phyloP scores from a whole-genome alignment of 2,888 invertebrate species.

The Trissonchulus latispiculum region DNA sequence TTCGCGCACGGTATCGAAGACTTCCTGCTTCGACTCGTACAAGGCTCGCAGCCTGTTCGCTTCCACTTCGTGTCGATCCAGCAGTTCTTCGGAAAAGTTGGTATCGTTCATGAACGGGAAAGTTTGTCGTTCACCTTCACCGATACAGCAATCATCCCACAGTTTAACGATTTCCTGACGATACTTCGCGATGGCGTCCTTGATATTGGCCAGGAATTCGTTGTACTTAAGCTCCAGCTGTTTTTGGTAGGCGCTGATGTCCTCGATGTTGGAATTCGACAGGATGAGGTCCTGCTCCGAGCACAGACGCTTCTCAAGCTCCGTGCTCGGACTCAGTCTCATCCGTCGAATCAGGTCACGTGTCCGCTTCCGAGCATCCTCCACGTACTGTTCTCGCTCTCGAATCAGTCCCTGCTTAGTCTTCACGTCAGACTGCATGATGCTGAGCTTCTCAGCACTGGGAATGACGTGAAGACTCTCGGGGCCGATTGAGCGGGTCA shows the following conservation, averaged over 20 bases:
- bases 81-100: slow-evolving; percentile 11
- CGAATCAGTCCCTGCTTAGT: slow-evolving; percentile 4
- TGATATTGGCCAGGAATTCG: background rate
- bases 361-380: background rate
- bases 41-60: background rate
- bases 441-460: slow-evolving; percentile 4
- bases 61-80: slow-evolving; percentile 11
- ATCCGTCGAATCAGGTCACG: slow-evolving; percentile 8
- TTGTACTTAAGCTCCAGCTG: background rate
- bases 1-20: background rate
- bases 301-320: slow-evolving; percentile 1
- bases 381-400: slow-evolving; percentile 4
- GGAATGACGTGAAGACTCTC: background rate
- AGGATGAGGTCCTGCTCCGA: background rate
- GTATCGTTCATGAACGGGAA: slow-evolving; percentile 17
- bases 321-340: background rate
- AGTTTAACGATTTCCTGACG: background rate
- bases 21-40: slow-evolving; percentile 15
- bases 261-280: background rate
- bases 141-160: slow-evolving; percentile 8
- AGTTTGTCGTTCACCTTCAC: slow-evolving; percentile 7
- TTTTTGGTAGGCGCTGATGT: background rate
- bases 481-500: background rate
- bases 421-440: slow-evolving; percentile 8
- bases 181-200: background rate